Conservation (phyloP, 1,140 invertebrate species). For the Drosophila setifemur region DNA sequence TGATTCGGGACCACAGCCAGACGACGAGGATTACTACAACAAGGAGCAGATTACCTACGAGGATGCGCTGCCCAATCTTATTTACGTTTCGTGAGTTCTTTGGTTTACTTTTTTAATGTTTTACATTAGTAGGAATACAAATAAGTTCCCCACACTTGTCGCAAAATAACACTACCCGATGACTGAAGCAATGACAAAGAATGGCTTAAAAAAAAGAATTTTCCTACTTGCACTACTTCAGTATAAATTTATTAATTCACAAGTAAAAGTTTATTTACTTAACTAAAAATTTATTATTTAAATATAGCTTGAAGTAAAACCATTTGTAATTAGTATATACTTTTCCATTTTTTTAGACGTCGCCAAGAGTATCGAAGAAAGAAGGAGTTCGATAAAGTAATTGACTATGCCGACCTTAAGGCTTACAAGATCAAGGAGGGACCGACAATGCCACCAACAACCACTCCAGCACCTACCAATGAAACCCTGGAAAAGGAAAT, state of each 20-base stretch:
- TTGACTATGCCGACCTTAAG: conserved; percentile 16
- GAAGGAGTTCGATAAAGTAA: conserved; percentile 35
- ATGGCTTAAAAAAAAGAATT: too few species aligned
- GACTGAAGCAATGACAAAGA: too few species aligned
- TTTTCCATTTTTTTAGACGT: conserved; percentile 4
- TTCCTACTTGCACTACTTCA: too few species aligned
- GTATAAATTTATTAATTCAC: too few species aligned
- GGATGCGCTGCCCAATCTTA: conserved; percentile 59
- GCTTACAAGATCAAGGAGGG: neutral
- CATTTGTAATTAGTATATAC: too few species aligned
- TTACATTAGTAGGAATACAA: too few species aligned
- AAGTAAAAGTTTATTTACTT: too few species aligned
- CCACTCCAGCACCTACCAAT: neutral
- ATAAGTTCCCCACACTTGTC: too few species aligned
- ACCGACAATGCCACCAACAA: neutral
- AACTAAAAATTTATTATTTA: neutral
- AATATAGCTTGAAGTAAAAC: too few species aligned
- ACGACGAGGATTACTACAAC: conserved; percentile 68
- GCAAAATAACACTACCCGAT: too few species aligned
- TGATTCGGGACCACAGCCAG: conserved; percentile 56
- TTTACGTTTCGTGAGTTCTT: conserved; percentile 67
- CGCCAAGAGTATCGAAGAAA: neutral
- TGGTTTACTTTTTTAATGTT: too few species aligned
- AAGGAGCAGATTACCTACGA: conserved; percentile 62
- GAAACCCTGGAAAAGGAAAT: neutral